A percentile compares a stretch with the other conserved stretches of the same genome.
phyloP scores from a whole-genome alignment of 2,888 invertebrate species.

The Stenotaenia linearis region DNA sequence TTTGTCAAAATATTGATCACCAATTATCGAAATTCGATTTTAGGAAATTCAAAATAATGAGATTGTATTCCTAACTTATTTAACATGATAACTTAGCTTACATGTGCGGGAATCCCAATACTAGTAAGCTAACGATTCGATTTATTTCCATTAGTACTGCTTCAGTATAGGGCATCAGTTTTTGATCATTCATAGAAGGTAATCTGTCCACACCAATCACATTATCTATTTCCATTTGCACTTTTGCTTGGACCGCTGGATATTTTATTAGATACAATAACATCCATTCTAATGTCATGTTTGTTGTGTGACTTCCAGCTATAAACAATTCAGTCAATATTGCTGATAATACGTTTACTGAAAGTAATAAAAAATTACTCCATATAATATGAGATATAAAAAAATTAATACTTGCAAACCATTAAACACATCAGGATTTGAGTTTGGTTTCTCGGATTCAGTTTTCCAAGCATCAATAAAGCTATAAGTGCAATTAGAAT shows the following conservation, averaged over 20 bases:
- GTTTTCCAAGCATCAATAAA: background rate
- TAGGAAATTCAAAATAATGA: no score
- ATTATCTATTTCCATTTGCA: conserved; percentile 22
- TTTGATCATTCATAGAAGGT: background rate
- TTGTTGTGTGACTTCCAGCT: conserved; percentile 21
- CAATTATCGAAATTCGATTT: no score
- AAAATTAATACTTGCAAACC: background rate
- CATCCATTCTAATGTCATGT: background rate
- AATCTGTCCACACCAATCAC: background rate
- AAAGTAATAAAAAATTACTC: background rate
- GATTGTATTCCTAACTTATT: no score
- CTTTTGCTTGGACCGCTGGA: background rate
- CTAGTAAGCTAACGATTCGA: no score
- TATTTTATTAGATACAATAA: conserved; percentile 1
- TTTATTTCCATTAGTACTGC: no score
- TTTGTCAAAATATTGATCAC: no score
- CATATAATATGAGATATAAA: background rate
- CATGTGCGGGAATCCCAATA: no score
- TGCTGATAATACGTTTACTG: background rate
- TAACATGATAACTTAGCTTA: no score
- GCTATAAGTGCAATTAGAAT: background rate
- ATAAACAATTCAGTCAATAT: background rate
- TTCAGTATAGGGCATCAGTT: no score
- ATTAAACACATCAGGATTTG: background rate
- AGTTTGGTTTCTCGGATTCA: background rate